Base-by-base conservation (phyloP, 2,888 invertebrate species). In the Chorisops tibialis region DNA sequence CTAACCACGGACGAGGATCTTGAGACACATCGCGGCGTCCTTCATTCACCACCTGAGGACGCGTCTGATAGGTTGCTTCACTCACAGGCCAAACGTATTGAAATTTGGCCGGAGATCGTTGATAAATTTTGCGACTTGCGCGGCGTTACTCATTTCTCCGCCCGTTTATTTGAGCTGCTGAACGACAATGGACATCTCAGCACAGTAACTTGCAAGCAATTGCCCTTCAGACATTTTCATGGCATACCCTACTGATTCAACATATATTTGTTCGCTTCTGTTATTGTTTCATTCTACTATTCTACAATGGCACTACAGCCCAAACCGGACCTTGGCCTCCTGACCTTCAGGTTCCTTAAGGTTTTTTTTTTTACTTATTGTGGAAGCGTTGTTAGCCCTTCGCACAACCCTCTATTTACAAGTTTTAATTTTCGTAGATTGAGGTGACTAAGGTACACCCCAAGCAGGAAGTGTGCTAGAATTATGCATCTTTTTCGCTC, bases 101-200 rank as follows among this genome's bases (percentile, higher is more conserved):
- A 51, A 51, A 37, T 18, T 37, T 12, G 51, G 9, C n/a, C 37
- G 37, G 4, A 37, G 19, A 51, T 51, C 50, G 16, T 50, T n/a
- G 14, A 43, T 16, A 3, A 35, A 30, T 14, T 51, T 51, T 16
- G 51, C 51, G 37, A 38, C 51, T 37, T 37, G 51, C 9, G 16
- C 37, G 12, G 51, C 51, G 38, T 51, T 37, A 51, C 37, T 51
- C 1, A 51, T 37, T 18, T 51, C 37, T 37, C 37, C 51, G 12
- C 51, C 51, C 3, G 51, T 18, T 37, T 35, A 16, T 9, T 51
- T 51, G 14, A 37, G 51, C 12, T 51, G 38, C 48, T 48, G 48
- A 37, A 37, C 37, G 21, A 37, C 19, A 18, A 51, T 11, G 11
- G 37, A 51, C 51, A 51, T 37, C 18, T 51, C 38, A n/a, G 38